Base-by-base conservation (phyloP, 1,140 invertebrate genomes). In the Chironomus tepperi region DNA sequence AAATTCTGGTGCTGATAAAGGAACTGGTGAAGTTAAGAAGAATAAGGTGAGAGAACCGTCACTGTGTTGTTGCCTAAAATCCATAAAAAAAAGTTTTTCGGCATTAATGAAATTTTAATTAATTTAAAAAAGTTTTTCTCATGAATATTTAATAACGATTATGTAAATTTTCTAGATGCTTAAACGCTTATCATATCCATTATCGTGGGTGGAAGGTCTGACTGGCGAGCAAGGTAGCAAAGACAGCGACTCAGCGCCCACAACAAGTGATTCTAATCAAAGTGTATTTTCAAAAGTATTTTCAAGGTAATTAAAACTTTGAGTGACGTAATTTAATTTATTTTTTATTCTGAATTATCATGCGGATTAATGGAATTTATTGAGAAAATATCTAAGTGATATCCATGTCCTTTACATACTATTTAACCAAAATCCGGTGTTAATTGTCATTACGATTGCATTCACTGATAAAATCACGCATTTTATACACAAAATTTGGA, bases 131-230 rank as follows among this genome's bases (percentile, higher is more conserved):
- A 74, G 6, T 73, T 73, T 12, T 75, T 70, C 9, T 70, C 2
- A 57, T 57, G 47, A 57, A 57, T 57, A 67, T 74, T 74, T 21
- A 74, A 75, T 76, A 5, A 34, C 5, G 5, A 34, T 34, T 34
- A 34, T 34, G 24, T 34, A 34, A 57, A 77, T 73, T 81, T n/a
- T 83, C 34, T 77, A 93, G 92, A 94, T 95, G 90, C 84, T 95
- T 75, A 96, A 96, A 84, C 87, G 94, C 77, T 86, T 96, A 47
- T 95, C 93, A 0, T 95, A 96, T 83, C 94, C 94, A n/a, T 82
- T 96, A 70, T 90, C 93, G 2, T 95, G 93, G 93, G 93, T 96
- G 87, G 94, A 95, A 83, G 93, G 93, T 18, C 83, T 93, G 18
- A 89, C 90, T 1, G 89, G 90, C 42, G 90, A 92, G 65, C 80